A percentile compares a stretch with the other conserved stretches of the same genome.
Conservation (phyloP, 2,113 vertebrate species). For the Pipra filicauda region DNA sequence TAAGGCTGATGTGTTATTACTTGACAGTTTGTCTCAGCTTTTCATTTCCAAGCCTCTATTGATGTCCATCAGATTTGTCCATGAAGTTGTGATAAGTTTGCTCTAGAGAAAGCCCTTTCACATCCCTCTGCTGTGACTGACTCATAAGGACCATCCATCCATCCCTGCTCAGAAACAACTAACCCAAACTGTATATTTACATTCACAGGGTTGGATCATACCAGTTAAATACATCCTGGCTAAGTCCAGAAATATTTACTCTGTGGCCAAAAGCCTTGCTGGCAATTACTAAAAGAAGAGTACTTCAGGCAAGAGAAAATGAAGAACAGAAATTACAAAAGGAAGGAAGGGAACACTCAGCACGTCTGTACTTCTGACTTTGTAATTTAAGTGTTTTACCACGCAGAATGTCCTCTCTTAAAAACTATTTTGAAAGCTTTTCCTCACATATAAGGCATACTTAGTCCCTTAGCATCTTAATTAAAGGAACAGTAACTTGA, state of each 20-base stretch:
- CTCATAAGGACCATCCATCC: background rate
- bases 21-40: background rate
- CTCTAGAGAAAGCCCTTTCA: background rate
- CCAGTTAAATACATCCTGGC: background rate
- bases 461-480: background rate
- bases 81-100: background rate
- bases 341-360: background rate
- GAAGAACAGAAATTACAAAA: background rate
- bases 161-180: background rate
- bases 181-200: background rate
- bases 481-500: background rate
- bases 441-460: background rate
- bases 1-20: background rate
- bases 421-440: background rate
- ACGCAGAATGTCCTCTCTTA: background rate
- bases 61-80: background rate
- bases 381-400: background rate
- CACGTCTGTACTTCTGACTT: background rate
- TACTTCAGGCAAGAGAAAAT: background rate
- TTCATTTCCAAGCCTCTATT: background rate
- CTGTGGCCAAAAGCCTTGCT: background rate
- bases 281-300: background rate
- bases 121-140: background rate
- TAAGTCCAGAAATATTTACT: background rate
- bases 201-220: background rate